Conservation (phyloP, 2,888 invertebrate genomes). For the Drosophila helvetica region DNA sequence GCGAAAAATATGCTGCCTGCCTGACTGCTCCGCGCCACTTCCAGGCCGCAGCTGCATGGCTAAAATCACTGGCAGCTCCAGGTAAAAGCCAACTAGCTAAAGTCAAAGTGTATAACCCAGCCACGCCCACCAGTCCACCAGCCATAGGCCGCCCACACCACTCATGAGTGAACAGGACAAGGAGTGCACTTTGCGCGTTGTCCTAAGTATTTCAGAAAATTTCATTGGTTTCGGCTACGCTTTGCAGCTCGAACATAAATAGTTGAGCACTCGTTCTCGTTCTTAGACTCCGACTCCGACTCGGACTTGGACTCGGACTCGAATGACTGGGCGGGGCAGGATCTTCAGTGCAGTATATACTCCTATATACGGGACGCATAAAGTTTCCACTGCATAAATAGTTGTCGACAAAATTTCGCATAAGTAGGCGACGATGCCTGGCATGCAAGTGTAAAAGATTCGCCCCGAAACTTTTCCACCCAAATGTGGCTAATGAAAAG, state of each 20-base stretch:
- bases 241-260: conserved; percentile 67
- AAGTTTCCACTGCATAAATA: conserved; percentile 62
- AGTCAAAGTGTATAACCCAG: conserved; percentile 60
- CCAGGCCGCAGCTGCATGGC: conserved; percentile 22
- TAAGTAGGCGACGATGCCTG: conserved; percentile 59
- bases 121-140: conserved; percentile 39
- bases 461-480: conserved; percentile 47
- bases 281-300: conserved; percentile 34
- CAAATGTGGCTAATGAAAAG: conserved; percentile 62
- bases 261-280: conserved; percentile 59
- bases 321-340: conserved; percentile 31
- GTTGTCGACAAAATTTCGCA: conserved; percentile 61
- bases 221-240: conserved; percentile 75
- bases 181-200: conserved; percentile 73
- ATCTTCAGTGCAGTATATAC: too few species aligned
- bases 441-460: conserved; percentile 67
- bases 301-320: conserved; percentile 23
- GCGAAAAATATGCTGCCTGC: conserved; percentile 64
- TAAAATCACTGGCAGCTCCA: conserved; percentile 59
- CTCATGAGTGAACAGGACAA: background rate
- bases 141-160: conserved; percentile 28
- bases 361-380: conserved; percentile 28
- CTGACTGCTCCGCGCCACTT: conserved; percentile 36
- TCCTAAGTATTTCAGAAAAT: conserved; percentile 73
- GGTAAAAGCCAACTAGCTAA: conserved; percentile 71